A percentile compares a stretch with the other conserved stretches of the same genome.
These are phyloP conservation scores for Syngnathus scovelli DNA, from an alignment of 2,113 vertebrate species.

Conservation along the genomic window DNA sequence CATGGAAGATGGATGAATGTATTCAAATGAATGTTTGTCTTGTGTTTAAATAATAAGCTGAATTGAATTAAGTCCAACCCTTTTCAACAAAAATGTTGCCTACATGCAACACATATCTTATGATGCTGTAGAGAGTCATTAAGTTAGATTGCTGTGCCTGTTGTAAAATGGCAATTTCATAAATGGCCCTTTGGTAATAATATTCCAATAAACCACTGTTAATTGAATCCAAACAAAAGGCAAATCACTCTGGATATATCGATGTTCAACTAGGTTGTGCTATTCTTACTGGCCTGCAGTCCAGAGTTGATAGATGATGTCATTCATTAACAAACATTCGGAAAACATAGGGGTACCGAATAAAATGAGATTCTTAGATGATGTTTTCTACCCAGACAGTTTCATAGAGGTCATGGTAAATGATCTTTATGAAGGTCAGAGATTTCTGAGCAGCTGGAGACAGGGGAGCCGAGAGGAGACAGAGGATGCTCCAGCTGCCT, in stretches of 20 bases:
- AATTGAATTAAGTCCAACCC: background rate
- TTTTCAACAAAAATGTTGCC: background rate
- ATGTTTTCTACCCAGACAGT: background rate
- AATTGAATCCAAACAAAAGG: background rate
- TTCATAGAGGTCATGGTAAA: slow-evolving; percentile 19
- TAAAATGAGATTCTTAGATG: too few species aligned
- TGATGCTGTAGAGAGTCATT: background rate
- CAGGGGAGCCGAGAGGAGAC: background rate
- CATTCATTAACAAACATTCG: too few species aligned
- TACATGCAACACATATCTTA: background rate
- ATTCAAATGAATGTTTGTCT: background rate
- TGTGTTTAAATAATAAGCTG: background rate
- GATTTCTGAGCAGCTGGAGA: slow-evolving; percentile 40
- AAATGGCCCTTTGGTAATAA: slow-evolving; percentile 1
- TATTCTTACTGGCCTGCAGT: too few species aligned
- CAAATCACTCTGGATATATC: background rate
- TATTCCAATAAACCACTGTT: background rate
- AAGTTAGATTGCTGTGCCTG: background rate
- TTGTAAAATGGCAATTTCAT: slow-evolving; percentile 9
- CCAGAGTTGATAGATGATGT: too few species aligned
- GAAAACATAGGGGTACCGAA: too few species aligned
- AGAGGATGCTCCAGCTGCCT: slow-evolving; percentile 17
- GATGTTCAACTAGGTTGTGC: too few species aligned
- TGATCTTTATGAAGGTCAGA: slow-evolving; percentile 48
- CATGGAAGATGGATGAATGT: too few species aligned